phyloP scores from a whole-genome alignment of 2,797 vertebrate species.

The Nyctalus aviator region DNA sequence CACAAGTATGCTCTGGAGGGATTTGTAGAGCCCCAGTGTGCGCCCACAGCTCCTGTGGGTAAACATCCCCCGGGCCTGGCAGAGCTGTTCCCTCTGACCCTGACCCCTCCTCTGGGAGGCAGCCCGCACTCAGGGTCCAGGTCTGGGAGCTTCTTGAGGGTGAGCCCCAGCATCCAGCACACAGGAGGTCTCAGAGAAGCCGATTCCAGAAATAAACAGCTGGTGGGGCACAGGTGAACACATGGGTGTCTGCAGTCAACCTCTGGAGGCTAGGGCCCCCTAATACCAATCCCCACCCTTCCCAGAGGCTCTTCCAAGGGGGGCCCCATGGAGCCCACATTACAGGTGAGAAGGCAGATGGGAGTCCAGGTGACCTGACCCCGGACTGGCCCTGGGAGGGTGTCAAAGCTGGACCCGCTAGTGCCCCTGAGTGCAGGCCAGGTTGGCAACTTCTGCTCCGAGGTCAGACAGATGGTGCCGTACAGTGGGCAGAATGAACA shows the following conservation, averaged over 20 bases:
- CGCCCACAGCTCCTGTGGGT: not conserved
- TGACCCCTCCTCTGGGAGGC: not conserved
- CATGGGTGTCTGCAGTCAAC: not conserved
- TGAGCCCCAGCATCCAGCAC: not conserved
- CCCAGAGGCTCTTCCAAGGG: not conserved
- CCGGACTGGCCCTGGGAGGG: not conserved
- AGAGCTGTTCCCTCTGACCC: fast-evolving
- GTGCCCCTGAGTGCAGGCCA: not conserved
- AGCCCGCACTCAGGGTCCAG: not conserved
- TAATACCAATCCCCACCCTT: no score
- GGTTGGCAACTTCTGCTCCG: fast-evolving
- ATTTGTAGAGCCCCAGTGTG: not conserved
- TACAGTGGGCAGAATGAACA: not conserved
- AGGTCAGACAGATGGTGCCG: not conserved
- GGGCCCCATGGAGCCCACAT: not conserved
- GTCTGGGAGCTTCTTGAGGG: not conserved
- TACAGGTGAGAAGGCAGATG: not conserved
- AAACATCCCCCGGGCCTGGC: not conserved
- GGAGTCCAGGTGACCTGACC: not conserved
- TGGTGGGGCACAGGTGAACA: not conserved
- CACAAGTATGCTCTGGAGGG: not conserved
- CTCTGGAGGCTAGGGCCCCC: not conserved
- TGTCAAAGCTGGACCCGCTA: not conserved
- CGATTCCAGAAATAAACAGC: fast-evolving
- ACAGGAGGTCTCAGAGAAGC: not conserved